These are phyloP conservation scores for Asteroscopus sphinx DNA, from an alignment of 2,888 invertebrate species.

Conservation along the genomic window DNA sequence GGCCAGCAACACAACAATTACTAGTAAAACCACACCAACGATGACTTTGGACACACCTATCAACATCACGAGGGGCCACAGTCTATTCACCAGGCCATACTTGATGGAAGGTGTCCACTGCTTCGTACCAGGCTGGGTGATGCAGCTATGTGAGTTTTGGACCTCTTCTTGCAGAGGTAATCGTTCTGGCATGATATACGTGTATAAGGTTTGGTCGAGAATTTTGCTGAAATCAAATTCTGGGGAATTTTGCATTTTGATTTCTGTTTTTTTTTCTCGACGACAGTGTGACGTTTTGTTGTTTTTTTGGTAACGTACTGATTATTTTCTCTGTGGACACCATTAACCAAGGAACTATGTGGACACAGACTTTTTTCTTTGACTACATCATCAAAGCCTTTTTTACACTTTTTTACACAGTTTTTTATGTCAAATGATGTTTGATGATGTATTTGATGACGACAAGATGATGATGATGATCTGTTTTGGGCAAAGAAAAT, in stretches of 20 bases:
- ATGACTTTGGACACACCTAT: conserved; percentile 38
- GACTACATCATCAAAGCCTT: no score
- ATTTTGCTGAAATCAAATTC: conserved; percentile 39
- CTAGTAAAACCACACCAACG: conserved; percentile 26
- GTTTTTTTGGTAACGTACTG: not conserved
- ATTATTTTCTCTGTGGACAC: no score
- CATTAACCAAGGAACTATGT: no score
- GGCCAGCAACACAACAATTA: conserved; percentile 13
- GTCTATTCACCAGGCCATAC: conserved; percentile 21
- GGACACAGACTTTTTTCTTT: no score
- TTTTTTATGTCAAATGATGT: no score
- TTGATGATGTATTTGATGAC: no score
- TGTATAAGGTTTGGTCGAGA: conserved; percentile 44
- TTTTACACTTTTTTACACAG: no score
- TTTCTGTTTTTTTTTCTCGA: conserved; percentile 2
- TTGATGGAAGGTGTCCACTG: conserved; percentile 16
- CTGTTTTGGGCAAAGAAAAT: no score
- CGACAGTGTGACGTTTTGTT: not conserved
- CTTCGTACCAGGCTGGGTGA: not conserved
- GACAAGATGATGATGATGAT: no score
- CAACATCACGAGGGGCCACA: conserved; percentile 34
- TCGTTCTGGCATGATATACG: conserved; percentile 28
- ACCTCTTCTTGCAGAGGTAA: not conserved
- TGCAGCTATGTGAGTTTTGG: not conserved
- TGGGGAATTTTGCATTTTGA: conserved; percentile 41